Evolutionary conservation across 2,797 vertebrate species (phyloP).

Genomic region (Helarctos malayanus): DNA sequence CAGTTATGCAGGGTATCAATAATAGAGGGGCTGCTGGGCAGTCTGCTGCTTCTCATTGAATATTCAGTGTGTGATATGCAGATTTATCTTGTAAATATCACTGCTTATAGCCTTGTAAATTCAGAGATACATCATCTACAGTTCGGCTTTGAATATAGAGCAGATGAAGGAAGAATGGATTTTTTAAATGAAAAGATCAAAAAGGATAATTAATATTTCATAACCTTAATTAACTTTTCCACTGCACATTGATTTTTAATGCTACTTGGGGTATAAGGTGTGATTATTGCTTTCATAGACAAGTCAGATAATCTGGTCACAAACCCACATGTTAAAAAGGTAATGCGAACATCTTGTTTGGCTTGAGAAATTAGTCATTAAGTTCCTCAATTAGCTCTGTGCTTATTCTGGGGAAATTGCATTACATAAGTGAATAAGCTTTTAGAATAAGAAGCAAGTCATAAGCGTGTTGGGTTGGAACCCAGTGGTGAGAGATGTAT

Average conservation of each 20-base stretch:
- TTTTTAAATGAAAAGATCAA: constrained; percentile 77
- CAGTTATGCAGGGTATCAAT: constrained; percentile 43
- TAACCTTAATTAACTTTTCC: constrained; percentile 82
- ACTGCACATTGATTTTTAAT: constrained; percentile 81
- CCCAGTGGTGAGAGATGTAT: background rate
- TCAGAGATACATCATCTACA: constrained; percentile 59
- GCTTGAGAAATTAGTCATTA: constrained; percentile 64
- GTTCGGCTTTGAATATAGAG: constrained; percentile 55
- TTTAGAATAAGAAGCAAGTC: constrained; percentile 60
- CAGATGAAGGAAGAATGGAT: constrained; percentile 17
- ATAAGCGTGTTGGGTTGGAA: background rate
- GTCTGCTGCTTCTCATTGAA: constrained; percentile 43
- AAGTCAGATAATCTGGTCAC: constrained; percentile 84
- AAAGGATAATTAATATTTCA: constrained; percentile 82
- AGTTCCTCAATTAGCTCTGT: constrained; percentile 47
- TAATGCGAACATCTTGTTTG: constrained; percentile 64
- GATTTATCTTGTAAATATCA: constrained; percentile 77
- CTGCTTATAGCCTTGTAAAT: constrained; percentile 60
- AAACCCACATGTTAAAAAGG: constrained; percentile 67
- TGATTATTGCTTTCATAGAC: constrained; percentile 76
- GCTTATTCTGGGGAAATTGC: constrained; percentile 66
- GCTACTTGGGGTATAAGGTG: constrained; percentile 68
- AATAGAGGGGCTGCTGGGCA: constrained; percentile 17
- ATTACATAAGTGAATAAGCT: constrained; percentile 53
- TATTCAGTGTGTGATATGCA: constrained; percentile 53